Evolutionary conservation across 1,140 invertebrate genomes (phyloP).

Genomic region (Microplitis mediator): DNA sequence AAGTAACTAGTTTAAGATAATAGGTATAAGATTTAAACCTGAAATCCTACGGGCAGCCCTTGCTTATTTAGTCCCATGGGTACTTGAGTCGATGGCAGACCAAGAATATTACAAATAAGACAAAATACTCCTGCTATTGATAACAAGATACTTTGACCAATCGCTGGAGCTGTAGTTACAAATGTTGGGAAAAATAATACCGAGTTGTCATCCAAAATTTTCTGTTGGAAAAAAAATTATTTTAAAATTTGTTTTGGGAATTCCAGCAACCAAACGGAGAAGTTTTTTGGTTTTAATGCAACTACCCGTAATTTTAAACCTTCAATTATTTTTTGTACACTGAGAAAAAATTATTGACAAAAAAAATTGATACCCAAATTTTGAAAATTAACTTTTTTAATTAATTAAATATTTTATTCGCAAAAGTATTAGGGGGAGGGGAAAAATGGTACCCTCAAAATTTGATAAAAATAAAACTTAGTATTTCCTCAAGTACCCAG

Average conservation of each 20-base stretch:
- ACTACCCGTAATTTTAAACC: too few species aligned
- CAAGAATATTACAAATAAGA: slow-evolving; percentile 76
- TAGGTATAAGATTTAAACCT: slow-evolving; percentile 56
- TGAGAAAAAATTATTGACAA: too few species aligned
- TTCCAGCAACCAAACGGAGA: too few species aligned
- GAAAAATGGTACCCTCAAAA: too few species aligned
- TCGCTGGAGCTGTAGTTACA: slow-evolving; percentile 68
- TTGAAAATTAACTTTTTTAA: too few species aligned
- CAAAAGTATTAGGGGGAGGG: too few species aligned
- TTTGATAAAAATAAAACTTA: too few species aligned
- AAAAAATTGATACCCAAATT: too few species aligned
- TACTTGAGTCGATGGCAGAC: slow-evolving; percentile 77
- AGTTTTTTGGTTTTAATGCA: too few species aligned
- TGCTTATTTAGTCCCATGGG: slow-evolving; percentile 69
- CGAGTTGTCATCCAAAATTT: slow-evolving; percentile 67
- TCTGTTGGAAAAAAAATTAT: slow-evolving; percentile 49
- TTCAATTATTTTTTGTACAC: too few species aligned
- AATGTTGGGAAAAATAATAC: slow-evolving; percentile 80
- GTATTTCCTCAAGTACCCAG: too few species aligned
- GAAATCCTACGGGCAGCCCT: slow-evolving; percentile 76
- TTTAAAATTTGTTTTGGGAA: background rate
- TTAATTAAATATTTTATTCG: too few species aligned
- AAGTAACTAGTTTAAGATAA: background rate
- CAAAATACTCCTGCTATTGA: slow-evolving; percentile 71
- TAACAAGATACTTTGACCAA: slow-evolving; percentile 66